These are phyloP conservation scores for Poecilia velifera DNA, from an alignment of 2,797 vertebrate species.

Conservation along the genomic window DNA sequence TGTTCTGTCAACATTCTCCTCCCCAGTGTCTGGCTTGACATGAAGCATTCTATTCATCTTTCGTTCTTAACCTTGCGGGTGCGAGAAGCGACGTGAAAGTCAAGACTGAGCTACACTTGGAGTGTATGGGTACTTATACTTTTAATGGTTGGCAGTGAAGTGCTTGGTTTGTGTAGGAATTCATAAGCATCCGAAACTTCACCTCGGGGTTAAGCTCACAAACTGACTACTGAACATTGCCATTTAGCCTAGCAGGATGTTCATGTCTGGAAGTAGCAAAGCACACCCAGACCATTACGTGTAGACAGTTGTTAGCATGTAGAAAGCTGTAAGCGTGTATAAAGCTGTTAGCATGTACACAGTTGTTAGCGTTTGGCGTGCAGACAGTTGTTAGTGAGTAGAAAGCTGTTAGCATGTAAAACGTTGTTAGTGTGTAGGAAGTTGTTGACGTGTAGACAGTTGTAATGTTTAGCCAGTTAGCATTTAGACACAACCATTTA, in stretches of 20 bases:
- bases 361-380: too few relatives aligned
- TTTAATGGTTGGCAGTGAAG: neutral
- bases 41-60: neutral
- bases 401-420: too few relatives aligned
- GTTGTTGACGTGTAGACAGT: too few relatives aligned
- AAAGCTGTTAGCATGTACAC: too few relatives aligned
- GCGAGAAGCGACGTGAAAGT: neutral
- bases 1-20: constrained; percentile 8
- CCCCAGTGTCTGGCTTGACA: neutral
- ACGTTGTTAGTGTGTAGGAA: too few relatives aligned
- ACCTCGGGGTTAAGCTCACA: neutral
- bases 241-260: neutral
- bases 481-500: too few relatives aligned
- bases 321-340: too few relatives aligned
- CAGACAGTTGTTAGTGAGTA: too few relatives aligned
- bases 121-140: neutral
- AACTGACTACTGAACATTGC: neutral
- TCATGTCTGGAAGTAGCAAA: neutral
- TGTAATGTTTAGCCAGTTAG: too few relatives aligned
- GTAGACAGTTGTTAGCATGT: too few relatives aligned
- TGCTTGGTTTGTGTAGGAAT: neutral
- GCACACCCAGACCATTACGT: neutral
- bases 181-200: neutral
- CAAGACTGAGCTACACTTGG: neutral
- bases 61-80: neutral